Evolutionary conservation across 2,113 vertebrate species (phyloP).

Genomic region (Leptocoma aspasia): DNA sequence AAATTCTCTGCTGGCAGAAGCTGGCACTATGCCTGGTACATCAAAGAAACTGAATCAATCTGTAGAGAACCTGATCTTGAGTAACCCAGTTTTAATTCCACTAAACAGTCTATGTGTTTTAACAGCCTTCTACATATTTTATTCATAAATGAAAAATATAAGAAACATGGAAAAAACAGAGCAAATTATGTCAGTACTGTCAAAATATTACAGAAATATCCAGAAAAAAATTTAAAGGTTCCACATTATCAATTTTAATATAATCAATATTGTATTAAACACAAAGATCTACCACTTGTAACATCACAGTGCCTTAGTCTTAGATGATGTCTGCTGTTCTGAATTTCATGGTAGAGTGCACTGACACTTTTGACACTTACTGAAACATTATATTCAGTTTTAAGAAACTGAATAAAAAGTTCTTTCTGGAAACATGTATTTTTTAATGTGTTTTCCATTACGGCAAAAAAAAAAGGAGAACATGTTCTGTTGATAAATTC

Average conservation of each 20-base stretch:
- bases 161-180: background rate
- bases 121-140: background rate
- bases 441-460: rapidly evolving
- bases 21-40: background rate
- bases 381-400: background rate
- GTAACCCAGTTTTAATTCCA: background rate
- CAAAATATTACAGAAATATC: background rate
- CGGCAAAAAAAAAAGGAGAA: rapidly evolving
- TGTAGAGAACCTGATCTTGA: background rate
- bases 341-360: background rate
- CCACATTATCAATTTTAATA: background rate
- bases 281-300: background rate
- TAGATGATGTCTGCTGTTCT: background rate
- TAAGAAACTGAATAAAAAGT: background rate
- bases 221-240: background rate
- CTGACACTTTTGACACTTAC: background rate
- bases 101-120: background rate
- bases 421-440: background rate
- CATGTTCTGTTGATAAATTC: background rate
- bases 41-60: background rate
- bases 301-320: background rate
- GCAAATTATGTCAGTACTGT: background rate
- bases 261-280: background rate
- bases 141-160: background rate
- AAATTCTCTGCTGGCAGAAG: constrained; percentile 5